These are phyloP conservation scores for Pediacus dermestoides DNA, from an alignment of 2,888 invertebrate species.

Conservation along the genomic window DNA sequence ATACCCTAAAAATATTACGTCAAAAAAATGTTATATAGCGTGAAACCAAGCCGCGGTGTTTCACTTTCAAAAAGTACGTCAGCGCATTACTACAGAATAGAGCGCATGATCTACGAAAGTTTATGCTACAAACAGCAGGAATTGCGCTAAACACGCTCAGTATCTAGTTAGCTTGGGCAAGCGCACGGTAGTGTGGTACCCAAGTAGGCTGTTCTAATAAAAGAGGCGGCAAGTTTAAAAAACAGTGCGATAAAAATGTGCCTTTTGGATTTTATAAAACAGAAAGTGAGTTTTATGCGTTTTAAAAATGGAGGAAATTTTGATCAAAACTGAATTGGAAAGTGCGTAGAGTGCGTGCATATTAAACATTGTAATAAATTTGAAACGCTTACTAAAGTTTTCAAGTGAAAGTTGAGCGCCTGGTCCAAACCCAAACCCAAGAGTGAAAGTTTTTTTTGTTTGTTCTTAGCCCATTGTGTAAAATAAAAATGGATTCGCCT, in stretches of 20 bases:
- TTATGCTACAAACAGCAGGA: slow-evolving; percentile 44
- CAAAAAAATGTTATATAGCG: slow-evolving; percentile 45
- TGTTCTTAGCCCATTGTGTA: too few relatives aligned
- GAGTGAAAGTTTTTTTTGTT: slow-evolving; percentile 34
- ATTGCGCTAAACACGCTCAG: slow-evolving; percentile 44
- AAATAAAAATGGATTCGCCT: slow-evolving; percentile 83
- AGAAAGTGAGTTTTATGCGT: too few relatives aligned
- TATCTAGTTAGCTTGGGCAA: slow-evolving; percentile 50
- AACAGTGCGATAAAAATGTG: too few relatives aligned
- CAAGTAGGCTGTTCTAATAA: slow-evolving; percentile 46
- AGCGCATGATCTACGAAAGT: slow-evolving; percentile 44
- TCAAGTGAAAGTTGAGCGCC: slow-evolving; percentile 19
- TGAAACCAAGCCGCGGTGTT: slow-evolving; percentile 43
- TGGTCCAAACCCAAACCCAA: slow-evolving; percentile 6
- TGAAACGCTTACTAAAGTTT: slow-evolving; percentile 9
- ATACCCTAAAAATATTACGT: slow-evolving; percentile 42
- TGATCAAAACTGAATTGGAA: too few relatives aligned
- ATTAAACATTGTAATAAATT: slow-evolving; percentile 12
- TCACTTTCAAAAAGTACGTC: slow-evolving; percentile 52
- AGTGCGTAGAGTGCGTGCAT: slow-evolving; percentile 26
- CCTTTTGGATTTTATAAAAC: slow-evolving; percentile 2
- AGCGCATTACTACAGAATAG: slow-evolving; percentile 29
- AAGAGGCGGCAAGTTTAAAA: too few relatives aligned
- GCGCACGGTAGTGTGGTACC: slow-evolving; percentile 50
- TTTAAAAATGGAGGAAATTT: too few relatives aligned